Percentiles rank a stretch among this genome's conserved stretches.
These are phyloP conservation scores for Acyrthosiphon pisum DNA, from an alignment of 1,140 invertebrate species.

Conservation along the genomic window DNA sequence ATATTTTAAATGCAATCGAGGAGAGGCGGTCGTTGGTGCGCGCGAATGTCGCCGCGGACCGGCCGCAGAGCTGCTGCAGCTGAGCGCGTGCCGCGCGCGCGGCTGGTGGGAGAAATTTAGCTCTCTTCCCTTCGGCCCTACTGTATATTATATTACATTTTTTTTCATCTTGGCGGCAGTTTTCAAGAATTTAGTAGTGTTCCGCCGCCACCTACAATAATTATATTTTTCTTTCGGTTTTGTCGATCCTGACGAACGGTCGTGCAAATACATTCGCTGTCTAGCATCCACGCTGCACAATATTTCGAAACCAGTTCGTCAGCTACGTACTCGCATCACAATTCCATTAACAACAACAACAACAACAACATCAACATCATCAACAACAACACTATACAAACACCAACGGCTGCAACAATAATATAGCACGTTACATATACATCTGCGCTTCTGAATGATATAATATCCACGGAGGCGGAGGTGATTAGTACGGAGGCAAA, in stretches of 20 bases:
- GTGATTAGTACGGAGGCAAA: neutral
- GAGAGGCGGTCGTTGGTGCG: neutral
- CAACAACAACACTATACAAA: neutral
- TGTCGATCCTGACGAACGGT: constrained; percentile 20
- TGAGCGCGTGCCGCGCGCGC: neutral
- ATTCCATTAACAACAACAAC: no score
- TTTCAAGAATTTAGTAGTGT: constrained; percentile 33
- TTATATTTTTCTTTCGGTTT: constrained; percentile 45
- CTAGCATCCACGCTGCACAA: neutral
- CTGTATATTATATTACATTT: neutral
- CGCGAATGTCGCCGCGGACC: neutral
- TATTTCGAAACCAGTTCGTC: neutral
- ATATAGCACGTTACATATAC: neutral
- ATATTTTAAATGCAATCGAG: neutral
- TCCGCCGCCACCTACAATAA: neutral
- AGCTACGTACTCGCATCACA: neutral
- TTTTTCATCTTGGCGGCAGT: constrained; percentile 38
- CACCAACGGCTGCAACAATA: neutral
- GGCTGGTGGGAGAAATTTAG: constrained; percentile 44
- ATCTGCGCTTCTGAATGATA: neutral
- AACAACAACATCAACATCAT: neutral
- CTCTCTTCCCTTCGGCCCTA: constrained; percentile 32
- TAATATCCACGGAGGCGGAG: neutral
- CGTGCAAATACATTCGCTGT: neutral
- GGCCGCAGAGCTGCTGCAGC: neutral